Percentiles rank a stretch among this genome's conserved stretches.
phyloP scores from a whole-genome alignment of 2,797 vertebrate species.

The Lutra lutra region DNA sequence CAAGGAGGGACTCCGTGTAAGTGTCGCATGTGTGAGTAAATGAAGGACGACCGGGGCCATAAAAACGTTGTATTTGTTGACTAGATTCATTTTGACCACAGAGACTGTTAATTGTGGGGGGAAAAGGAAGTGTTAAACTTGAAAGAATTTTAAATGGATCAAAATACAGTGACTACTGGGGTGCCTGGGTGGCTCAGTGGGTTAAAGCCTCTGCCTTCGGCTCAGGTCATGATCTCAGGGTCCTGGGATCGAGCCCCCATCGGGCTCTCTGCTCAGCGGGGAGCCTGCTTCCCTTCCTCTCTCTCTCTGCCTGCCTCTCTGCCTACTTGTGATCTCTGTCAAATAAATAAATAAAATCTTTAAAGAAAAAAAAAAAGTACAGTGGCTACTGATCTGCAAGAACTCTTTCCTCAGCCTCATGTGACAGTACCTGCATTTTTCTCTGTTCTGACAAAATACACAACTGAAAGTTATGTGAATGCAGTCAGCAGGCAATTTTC shows the following conservation, averaged over 20 bases:
- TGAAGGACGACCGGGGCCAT: accelerated
- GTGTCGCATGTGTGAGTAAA: neutral
- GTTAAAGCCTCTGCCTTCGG: too few species aligned
- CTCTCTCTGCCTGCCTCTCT: too few species aligned
- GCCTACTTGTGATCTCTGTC: too few species aligned
- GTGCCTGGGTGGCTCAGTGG: too few species aligned
- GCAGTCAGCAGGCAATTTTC: neutral
- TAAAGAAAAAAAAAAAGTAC: neutral
- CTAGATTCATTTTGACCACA: neutral
- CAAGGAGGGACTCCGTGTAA: neutral
- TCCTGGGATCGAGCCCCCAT: too few species aligned
- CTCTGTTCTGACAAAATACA: neutral
- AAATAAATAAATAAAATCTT: too few species aligned
- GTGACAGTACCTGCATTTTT: neutral
- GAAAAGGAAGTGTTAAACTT: neutral
- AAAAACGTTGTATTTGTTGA: neutral
- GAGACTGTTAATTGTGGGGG: neutral
- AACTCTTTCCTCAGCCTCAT: neutral
- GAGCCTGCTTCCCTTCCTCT: too few species aligned
- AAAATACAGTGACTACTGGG: neutral
- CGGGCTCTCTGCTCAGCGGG: too few species aligned
- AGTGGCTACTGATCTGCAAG: neutral
- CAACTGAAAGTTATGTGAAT: neutral
- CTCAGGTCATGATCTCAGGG: too few species aligned
- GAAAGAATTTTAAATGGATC: neutral